Percentiles rank a stretch among this genome's conserved stretches.
Conservation (phyloP, 1,140 invertebrate species). For the Dinoponera quadriceps region DNA sequence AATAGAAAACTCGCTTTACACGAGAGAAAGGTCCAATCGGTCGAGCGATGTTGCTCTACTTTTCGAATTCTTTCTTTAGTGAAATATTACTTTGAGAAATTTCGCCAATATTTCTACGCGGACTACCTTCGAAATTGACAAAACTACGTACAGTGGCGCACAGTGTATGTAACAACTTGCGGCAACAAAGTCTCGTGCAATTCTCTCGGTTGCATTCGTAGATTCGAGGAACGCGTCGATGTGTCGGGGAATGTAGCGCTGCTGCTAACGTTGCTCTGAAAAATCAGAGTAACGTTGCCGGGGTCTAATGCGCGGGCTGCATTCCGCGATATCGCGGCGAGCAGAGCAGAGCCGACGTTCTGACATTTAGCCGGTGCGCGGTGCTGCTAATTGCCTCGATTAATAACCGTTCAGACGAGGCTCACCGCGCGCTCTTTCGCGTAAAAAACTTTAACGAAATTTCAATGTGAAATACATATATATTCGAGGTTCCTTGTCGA, state of each 20-base stretch:
- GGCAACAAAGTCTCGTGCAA: neutral
- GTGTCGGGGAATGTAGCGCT: neutral
- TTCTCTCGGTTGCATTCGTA: neutral
- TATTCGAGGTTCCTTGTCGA: no score
- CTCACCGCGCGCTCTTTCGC: no score
- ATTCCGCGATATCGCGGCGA: conserved; percentile 34
- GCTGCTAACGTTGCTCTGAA: conserved; percentile 24
- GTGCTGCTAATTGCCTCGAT: conserved; percentile 76
- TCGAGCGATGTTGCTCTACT: no score
- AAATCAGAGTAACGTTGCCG: conserved; percentile 26
- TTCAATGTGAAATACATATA: no score
- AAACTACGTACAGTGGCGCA: neutral
- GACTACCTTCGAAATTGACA: neutral
- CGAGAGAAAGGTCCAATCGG: no score
- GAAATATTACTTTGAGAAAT: no score
- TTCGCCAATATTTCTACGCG: conserved; percentile 17
- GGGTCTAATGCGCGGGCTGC: conserved; percentile 31
- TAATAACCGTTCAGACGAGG: conserved; percentile 68
- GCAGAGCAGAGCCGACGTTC: conserved; percentile 21
- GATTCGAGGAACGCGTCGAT: neutral
- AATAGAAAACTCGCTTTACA: no score
- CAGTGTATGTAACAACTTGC: no score
- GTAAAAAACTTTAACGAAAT: no score
- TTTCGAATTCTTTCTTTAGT: no score
- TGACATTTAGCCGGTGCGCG: conserved; percentile 45